Evolutionary conservation across 2,888 invertebrate species (phyloP), one percentile per base, ranked within the genome.

Genomic region (Tryphoninae sp.): DNA sequence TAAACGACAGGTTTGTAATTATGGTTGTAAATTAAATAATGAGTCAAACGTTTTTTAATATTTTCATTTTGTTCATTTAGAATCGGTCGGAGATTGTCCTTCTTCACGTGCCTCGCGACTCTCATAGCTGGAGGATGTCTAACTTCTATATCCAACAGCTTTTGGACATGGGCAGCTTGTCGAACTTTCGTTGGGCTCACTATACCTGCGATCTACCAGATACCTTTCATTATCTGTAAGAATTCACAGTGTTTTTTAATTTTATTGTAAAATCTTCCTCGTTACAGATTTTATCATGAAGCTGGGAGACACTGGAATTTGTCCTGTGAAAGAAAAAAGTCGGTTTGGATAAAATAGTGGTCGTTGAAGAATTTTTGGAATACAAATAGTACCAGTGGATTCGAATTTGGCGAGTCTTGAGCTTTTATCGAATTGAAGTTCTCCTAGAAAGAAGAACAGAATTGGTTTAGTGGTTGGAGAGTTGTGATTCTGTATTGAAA

Each of bases 141-240:
- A 86, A 97, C 97, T 3, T 96, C 97, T 2, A 93, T 95, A 72
- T 95, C 97, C 40, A 94, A 94, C 61, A 94, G 95, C 88, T 97
- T 96, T 90, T 96, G 96, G 96, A 94, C 94, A 84, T 98, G 98
- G 97, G 95, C 96, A 0, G 92, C 94, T 2, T 96, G 96, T 87
- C 94, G 98, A 83, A 93, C 95, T 19, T 93, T 97, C 65, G 97
- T 98, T n/a, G 98, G 98, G 2, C 92, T 97, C 6, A 97, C 98
- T 0, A 96, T 98, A 88, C 98, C 98, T 2, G 98, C 98, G 0
- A 95, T 98, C 55, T 98, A 98, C 92, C 97, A 98, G 93, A 98
- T 98, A 92, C 98, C 98, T 0, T 98, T 98, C 90, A 98, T 98
- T 80, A 97, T 98, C 89, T 97, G 98, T 98, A 93, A 90, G 90